Evolutionary conservation across 1,140 invertebrate genomes (phyloP).

Genomic region (Aphis gossypii): DNA sequence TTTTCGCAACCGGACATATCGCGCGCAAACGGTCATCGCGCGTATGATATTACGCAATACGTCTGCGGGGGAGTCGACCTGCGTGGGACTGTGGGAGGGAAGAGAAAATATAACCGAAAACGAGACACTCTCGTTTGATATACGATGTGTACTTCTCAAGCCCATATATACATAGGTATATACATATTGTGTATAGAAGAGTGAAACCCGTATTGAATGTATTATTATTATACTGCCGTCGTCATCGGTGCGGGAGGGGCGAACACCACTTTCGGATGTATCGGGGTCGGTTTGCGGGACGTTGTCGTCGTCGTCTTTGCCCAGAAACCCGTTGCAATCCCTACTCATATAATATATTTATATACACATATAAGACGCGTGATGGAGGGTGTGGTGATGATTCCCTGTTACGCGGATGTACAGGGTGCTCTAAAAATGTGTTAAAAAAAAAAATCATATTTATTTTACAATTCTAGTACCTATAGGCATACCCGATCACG

Average conservation of each 20-base stretch:
- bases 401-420: background rate
- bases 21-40: constrained; percentile 1
- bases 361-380: background rate
- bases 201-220: constrained; percentile 15
- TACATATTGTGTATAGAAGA: background rate
- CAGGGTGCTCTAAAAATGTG: background rate
- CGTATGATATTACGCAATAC: background rate
- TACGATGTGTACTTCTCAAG: background rate
- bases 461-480: background rate
- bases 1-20: constrained; percentile 41
- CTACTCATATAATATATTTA: background rate
- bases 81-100: background rate
- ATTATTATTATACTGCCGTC: background rate
- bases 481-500: too few relatives aligned
- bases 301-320: background rate
- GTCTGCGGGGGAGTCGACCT: constrained; percentile 24
- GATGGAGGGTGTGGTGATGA: background rate
- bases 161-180: too few relatives aligned
- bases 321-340: background rate
- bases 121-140: background rate
- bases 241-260: background rate
- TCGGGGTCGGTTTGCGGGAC: constrained; percentile 46
- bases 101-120: background rate
- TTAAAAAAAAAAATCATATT: background rate
- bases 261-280: constrained; percentile 14